These are phyloP conservation scores for Isurus oxyrinchus DNA, from an alignment of 2,113 vertebrate species.

Conservation along the genomic window DNA sequence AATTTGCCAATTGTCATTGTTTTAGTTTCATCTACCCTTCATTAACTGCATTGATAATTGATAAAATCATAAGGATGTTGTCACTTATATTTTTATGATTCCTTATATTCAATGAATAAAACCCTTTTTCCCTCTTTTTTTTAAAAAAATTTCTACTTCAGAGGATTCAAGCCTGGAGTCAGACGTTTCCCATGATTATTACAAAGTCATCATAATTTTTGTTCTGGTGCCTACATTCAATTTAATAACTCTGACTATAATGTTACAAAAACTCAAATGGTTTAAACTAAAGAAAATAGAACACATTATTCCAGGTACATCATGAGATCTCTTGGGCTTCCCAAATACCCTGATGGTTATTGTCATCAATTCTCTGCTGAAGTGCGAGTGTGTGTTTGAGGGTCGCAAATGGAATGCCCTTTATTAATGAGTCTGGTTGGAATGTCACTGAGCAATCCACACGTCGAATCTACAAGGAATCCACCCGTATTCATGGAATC, in stretches of 20 bases:
- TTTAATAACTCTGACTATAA: neutral
- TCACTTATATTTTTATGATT: neutral
- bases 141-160: neutral
- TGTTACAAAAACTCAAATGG: neutral
- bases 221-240: neutral
- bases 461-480: too few species aligned
- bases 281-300: neutral
- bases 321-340: neutral
- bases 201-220: neutral
- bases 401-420: neutral
- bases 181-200: neutral
- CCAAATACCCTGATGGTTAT: neutral
- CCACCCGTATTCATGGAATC: neutral
- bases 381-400: neutral
- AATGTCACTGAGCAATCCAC: neutral
- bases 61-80: too few species aligned
- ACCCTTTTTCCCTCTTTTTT: neutral
- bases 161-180: neutral
- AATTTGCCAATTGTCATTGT: neutral
- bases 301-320: too few species aligned
- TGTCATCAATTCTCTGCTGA: neutral
- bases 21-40: neutral
- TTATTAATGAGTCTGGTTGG: neutral
- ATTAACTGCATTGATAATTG: neutral
- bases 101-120: neutral